Conservation (phyloP, 2,888 invertebrate species). For the Rotaria macrura region DNA sequence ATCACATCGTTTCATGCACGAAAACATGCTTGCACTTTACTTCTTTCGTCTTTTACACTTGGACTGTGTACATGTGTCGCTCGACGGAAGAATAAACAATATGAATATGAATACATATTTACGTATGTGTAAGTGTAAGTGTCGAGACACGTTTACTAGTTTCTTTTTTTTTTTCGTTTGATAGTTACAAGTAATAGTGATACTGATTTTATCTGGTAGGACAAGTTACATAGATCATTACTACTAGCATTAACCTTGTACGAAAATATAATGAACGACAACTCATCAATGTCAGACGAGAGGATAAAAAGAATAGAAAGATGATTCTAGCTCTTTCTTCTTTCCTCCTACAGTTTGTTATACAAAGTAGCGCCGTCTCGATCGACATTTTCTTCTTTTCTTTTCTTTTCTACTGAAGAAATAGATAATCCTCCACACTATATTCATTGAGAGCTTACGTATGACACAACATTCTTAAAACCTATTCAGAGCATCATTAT, state of each 20-base stretch:
- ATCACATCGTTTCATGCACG: neutral
- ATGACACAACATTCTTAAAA: neutral
- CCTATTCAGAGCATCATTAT: neutral
- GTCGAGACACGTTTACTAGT: neutral
- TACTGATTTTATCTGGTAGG: neutral
- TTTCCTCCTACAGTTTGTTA: neutral
- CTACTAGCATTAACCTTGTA: neutral
- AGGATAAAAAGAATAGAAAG: neutral
- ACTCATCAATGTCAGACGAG: neutral
- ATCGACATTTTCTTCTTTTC: neutral
- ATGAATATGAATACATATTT: neutral
- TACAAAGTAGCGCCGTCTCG: neutral
- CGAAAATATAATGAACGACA: neutral
- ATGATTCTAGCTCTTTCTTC: neutral
- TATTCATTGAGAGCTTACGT: neutral
- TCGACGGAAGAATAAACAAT: neutral
- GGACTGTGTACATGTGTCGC: neutral
- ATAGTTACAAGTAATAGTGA: neutral
- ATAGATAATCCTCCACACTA: neutral
- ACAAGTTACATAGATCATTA: neutral
- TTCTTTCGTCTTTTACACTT: neutral
- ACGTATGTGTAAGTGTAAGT: neutral
- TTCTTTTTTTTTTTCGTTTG: neutral
- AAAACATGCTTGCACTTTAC: slow-evolving; percentile 8
- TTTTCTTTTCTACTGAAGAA: neutral